Percentiles rank a stretch among this genome's conserved stretches.
Evolutionary conservation across 2,888 invertebrate genomes (phyloP).

Genomic region (Criorhina ranunculi): DNA sequence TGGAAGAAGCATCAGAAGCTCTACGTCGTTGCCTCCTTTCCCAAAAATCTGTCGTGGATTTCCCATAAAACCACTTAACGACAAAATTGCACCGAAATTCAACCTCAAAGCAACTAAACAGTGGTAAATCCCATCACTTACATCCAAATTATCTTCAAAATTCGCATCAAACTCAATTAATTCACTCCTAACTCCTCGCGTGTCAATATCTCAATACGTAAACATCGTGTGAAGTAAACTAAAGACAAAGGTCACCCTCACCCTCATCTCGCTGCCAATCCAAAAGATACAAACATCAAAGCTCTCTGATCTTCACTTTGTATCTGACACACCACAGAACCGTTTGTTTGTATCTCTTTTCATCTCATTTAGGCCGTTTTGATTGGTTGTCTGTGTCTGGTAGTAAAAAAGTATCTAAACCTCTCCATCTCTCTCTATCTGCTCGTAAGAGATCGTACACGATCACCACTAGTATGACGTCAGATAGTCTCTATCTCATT

Average conservation of each 20-base stretch:
- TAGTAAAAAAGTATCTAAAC: not conserved
- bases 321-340: not conserved
- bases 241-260: constrained; percentile 53
- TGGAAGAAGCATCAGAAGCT: no score
- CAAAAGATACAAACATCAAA: constrained; percentile 47
- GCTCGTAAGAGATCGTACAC: not conserved
- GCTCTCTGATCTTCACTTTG: constrained; percentile 33
- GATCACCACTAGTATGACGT: constrained; percentile 17
- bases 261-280: constrained; percentile 20
- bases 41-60: no score
- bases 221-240: not conserved
- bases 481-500: constrained; percentile 24
- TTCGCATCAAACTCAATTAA: constrained; percentile 15
- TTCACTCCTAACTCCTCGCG: constrained; percentile 1
- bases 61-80: no score
- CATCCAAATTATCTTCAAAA: no score
- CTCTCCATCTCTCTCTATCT: constrained; percentile 26
- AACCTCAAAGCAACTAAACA: no score
- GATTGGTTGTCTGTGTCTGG: constrained; percentile 26
- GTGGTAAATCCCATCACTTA: no score
- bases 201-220: constrained; percentile 4
- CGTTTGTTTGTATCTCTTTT: constrained; percentile 34
- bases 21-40: no score
- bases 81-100: no score
- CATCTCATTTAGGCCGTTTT: not conserved